Evolutionary conservation across 2,888 invertebrate species (phyloP), one percentile per base, ranked within the genome.

Genomic region (Diloba caeruleocephala): DNA sequence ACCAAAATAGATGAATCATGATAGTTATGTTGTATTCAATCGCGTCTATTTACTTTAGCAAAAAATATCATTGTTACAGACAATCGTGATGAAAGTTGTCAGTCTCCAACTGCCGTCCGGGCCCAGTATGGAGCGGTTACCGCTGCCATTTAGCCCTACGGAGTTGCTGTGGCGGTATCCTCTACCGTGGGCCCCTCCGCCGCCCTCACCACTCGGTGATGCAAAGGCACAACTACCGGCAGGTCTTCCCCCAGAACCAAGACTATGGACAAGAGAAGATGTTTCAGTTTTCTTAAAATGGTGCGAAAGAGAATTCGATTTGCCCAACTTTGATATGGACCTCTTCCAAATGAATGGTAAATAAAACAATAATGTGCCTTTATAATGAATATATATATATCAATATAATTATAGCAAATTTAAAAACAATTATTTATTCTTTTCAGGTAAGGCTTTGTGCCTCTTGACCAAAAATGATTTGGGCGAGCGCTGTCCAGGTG

Each of bases 291-390:
- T 98, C 88, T 92, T 98, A 39, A 96, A 97, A 81, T 98, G 98
- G 96, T 97, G 98, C 70, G 98, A 98, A 88, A 94, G 97, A 67
- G 98, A 98, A 90, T 98, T 98, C 85, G 98, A 98, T 88, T 93
- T 98, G 70, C 98, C 98, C 43, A 96, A 97, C 74, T 97, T 98
- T 83, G 98, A 98, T 83, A 96, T 97, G 95, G 98, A 98, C 82
- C 96, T 97, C 90, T 98, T 98, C 87, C 98, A 98, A 93, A 98
- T 98, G 98, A 98, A 98, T 87, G 98, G 98, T 94, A 92, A 94
- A 88, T 78, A 62, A 25, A 54, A 33, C 2, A 14, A 19, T 29
- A 13, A 13, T 34, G 12, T 19, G 3, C 23, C 1, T 6, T 8
- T 34, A 12, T 21, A 17, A 7, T 17, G 3, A 32, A 32, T 1